A percentile compares a stretch with the other conserved stretches of the same genome.
phyloP scores from a whole-genome alignment of 2,888 invertebrate species.

The Dione juno region DNA sequence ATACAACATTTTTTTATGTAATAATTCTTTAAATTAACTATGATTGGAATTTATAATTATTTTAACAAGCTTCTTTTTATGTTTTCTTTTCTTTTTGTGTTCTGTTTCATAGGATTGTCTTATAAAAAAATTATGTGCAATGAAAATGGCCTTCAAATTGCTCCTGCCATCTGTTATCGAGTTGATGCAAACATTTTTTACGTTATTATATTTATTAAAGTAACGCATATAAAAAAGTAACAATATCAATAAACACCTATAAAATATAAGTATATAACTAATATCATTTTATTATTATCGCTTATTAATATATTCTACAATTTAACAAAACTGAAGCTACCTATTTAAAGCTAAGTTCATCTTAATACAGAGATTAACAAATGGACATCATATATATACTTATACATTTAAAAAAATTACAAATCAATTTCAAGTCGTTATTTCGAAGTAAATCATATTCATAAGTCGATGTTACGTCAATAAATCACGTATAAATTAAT shows the following conservation, averaged over 20 bases:
- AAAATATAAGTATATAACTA: not conserved
- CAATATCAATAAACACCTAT: not conserved
- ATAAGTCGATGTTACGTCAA: constrained; percentile 43
- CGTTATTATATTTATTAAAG: not conserved
- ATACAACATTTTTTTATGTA: too few species aligned
- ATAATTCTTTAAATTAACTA: too few species aligned
- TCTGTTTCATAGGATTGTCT: not conserved
- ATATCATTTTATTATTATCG: too few species aligned
- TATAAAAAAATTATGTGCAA: not conserved
- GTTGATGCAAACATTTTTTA: constrained; percentile 40
- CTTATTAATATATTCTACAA: too few species aligned
- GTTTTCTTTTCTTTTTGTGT: not conserved
- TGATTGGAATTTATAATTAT: not conserved
- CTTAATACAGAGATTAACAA: not conserved
- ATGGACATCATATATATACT: not conserved
- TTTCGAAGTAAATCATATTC: constrained; percentile 27
- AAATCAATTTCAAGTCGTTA: constrained; percentile 32
- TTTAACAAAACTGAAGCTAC: not conserved
- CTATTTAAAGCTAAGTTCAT: not conserved
- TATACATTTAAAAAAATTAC: not conserved
- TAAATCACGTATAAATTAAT: constrained; percentile 51
- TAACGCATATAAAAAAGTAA: not conserved
- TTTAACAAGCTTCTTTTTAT: not conserved
- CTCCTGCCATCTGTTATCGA: constrained; percentile 52
- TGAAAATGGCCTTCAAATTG: too few species aligned